Base-by-base conservation (phyloP, 2,797 vertebrate genomes). In the Anas capensis region DNA sequence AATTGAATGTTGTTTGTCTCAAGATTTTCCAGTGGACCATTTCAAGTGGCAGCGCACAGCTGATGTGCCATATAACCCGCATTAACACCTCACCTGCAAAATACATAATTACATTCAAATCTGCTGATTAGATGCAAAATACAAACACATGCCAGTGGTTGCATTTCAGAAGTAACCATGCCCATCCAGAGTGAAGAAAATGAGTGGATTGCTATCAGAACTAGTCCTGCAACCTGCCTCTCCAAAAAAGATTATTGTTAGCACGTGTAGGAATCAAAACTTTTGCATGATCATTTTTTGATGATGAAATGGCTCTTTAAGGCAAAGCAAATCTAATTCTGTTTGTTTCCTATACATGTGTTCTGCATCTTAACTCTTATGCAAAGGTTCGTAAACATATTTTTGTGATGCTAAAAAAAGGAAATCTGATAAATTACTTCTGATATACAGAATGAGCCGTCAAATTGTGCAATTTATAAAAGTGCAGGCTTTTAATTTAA, bases 31-130 rank as follows among this genome's bases (percentile, higher is more conserved):
- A 96, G 73, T 58, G 51, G 76, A 68, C 93, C 82, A 81, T 93
- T 97, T 96, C 93, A 92, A 96, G 88, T 95, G 89, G 94, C 92
- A 96, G 65, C 72, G 46, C 82, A 80, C 93, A 92, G 90, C 87
- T 96, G 94, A 94, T 90, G 34, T 89, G 82, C 57, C 78, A 92
- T 60, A 73, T 81, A 91, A 88, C 68, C 79, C 75, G 1, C 86
- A 88, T 86, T 95, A 95, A 95, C 91, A 82, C 54, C 72, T 96
- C 89, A 77, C 90, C 79, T 96, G 95, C 79, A 96, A 96, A 96
- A 96, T 53, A 58, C 54, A 42, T 60, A 83, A 95, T 78, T 94
- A 69, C 46, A 90, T 20, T 57, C 80, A 86, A 79, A 96, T 95
- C 82, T 71, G 56, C 61, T 88, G 90, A 93, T 95, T 65, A 90